Percentiles rank a stretch among this genome's conserved stretches.
phyloP scores from a whole-genome alignment of 2,113 vertebrate species.

The Eurypyga helias region DNA sequence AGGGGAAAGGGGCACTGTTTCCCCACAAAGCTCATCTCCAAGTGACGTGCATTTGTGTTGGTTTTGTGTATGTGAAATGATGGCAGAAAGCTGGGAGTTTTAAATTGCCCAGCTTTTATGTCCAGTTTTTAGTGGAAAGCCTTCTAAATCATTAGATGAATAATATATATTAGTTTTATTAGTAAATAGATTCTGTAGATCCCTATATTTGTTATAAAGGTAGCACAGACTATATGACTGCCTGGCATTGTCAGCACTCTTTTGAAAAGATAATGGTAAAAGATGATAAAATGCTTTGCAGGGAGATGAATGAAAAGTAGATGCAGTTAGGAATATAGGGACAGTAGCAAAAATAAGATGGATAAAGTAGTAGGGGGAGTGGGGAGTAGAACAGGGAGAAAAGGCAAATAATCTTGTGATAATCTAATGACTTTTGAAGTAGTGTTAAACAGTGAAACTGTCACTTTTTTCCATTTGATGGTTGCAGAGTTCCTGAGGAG shows the following conservation, averaged over 20 bases:
- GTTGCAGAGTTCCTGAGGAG: not conserved
- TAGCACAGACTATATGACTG: not conserved
- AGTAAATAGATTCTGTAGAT: not conserved
- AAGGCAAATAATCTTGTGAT: not conserved
- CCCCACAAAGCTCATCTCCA: rapidly evolving
- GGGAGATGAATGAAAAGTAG: not conserved
- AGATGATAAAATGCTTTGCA: not conserved
- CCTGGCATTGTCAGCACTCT: not conserved
- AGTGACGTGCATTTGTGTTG: rapidly evolving
- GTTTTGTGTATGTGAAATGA: not conserved
- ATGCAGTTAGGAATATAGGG: not conserved
- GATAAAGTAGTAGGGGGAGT: not conserved
- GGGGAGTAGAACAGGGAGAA: not conserved
- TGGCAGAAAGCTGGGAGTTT: not conserved
- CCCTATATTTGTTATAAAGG: not conserved
- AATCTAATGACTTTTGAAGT: not conserved
- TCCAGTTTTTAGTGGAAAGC: not conserved
- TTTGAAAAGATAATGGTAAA: not conserved
- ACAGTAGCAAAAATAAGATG: not conserved
- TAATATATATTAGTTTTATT: not conserved
- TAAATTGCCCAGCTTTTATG: not conserved
- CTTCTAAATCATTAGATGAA: not conserved
- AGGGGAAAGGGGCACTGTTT: not conserved
- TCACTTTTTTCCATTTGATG: not conserved
- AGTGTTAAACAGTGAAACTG: not conserved